Evolutionary conservation across 2,113 vertebrate species (phyloP), one percentile per base, ranked within the genome.

Genomic region (Nematolebias whitei): DNA sequence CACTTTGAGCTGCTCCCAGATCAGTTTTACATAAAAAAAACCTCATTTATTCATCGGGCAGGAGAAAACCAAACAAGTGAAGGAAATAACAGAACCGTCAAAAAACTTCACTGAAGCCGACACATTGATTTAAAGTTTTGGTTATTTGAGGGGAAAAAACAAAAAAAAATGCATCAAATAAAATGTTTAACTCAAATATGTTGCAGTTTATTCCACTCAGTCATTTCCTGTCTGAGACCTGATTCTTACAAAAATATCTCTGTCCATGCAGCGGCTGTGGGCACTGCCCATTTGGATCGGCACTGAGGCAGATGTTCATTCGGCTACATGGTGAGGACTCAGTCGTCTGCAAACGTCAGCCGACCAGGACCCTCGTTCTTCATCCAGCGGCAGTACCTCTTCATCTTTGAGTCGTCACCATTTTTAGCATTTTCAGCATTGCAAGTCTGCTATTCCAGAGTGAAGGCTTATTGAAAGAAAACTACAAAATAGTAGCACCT

Each of bases 371-470:
- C 97, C 84, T 99, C 96, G 18, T 95, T 98, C 84, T 91, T 98
- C 97, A 98, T 98, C 98, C 97, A 99, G 11, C 97, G 91, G 11
- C 98, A 91, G n/a, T 99, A 99, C 39, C 96, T 91, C 87, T 99
- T 99, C 98, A 97, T 98, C 56, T 96, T 91, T 0, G 96, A 93
- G 81, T 99, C 24, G 90, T 93, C 4, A 97, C 98, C 95, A 98
- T 93, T 76, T 96, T 98, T 57, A 95, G 92, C 91, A n/a, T n/a
- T n/a, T n/a, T n/a, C n/a, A n/a, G n/a, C n/a, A n/a, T n/a, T n/a
- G n/a, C n/a, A n/a, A n/a, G n/a, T n/a, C n/a, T n/a, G n/a, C n/a
- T n/a, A n/a, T n/a, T n/a, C n/a, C n/a, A n/a, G n/a, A n/a, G n/a
- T n/a, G n/a, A n/a, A n/a, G n/a, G n/a, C n/a, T n/a, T n/a, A n/a